Evolutionary conservation across 1,140 invertebrate genomes (phyloP).

Genomic region (Whitmania pigra): DNA sequence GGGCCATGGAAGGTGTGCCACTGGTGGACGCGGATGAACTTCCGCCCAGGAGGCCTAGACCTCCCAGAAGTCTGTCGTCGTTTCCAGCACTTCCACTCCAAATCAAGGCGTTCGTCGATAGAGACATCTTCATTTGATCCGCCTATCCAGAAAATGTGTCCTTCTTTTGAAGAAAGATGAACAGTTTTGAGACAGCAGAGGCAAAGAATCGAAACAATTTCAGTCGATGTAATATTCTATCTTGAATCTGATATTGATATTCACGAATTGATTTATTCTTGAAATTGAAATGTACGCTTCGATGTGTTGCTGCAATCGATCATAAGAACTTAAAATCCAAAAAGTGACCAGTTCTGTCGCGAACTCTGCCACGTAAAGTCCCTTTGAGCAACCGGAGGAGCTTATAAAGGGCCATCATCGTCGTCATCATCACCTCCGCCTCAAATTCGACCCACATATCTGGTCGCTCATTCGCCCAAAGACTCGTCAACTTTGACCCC

Average conservation of each 20-base stretch:
- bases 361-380: slow-evolving; percentile 2
- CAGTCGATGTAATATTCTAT: background rate
- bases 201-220: background rate
- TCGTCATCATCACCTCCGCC: slow-evolving; percentile 3
- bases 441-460: slow-evolving; percentile 5
- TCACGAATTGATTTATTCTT: background rate
- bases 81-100: slow-evolving; percentile 3
- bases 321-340: background rate
- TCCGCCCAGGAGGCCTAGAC: background rate
- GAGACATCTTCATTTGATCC: slow-evolving; percentile 1
- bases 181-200: background rate
- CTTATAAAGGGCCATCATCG: background rate
- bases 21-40: background rate
- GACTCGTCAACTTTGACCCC: slow-evolving; percentile 9
- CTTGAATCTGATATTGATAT: no score
- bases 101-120: slow-evolving; percentile 6
- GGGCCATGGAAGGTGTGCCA: background rate
- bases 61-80: background rate
- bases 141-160: background rate
- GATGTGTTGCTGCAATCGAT: background rate
- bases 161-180: background rate
- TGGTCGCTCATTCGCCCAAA: slow-evolving; percentile 11
- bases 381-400: background rate
- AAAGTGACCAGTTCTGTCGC: slow-evolving; percentile 5
- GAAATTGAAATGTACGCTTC: background rate